Percentiles rank a stretch among this genome's conserved stretches.
phyloP scores from a whole-genome alignment of 37 sponge, comb jelly and placozoan species.

The Tethya wilhelma region DNA sequence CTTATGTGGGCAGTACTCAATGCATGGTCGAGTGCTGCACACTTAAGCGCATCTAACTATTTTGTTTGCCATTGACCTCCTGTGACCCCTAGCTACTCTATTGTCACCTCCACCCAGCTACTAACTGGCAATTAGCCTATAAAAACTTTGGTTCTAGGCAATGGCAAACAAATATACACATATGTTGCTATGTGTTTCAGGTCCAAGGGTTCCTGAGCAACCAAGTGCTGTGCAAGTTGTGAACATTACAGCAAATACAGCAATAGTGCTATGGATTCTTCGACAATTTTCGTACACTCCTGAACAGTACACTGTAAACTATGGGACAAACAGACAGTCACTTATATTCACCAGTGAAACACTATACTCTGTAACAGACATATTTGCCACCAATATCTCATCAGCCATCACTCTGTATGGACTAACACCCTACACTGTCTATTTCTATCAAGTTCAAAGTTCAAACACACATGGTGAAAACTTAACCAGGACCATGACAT shows the following conservation, averaged over 20 bases:
- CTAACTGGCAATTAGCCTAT: no score
- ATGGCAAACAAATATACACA: no score
- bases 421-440: constrained; percentile 5
- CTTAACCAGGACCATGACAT: background rate
- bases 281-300: constrained; percentile 1
- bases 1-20: no score
- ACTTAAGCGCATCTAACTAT: no score
- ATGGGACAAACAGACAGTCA: constrained; percentile 1
- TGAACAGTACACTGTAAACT: constrained; percentile 8
- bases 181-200: no score
- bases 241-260: constrained; percentile 2
- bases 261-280: background rate
- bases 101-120: no score
- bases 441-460: constrained; percentile 5
- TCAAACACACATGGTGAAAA: background rate
- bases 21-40: no score
- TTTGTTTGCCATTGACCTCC: no score
- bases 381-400: background rate
- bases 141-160: no score
- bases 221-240: background rate
- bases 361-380: background rate
- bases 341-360: background rate
- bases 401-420: background rate
- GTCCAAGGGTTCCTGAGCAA: constrained; percentile 2
- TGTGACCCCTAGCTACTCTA: no score